Evolutionary conservation across 2,888 invertebrate genomes (phyloP), one percentile per base, ranked within the genome.

Genomic region (Pseudococcus jackbeardsleyi): DNA sequence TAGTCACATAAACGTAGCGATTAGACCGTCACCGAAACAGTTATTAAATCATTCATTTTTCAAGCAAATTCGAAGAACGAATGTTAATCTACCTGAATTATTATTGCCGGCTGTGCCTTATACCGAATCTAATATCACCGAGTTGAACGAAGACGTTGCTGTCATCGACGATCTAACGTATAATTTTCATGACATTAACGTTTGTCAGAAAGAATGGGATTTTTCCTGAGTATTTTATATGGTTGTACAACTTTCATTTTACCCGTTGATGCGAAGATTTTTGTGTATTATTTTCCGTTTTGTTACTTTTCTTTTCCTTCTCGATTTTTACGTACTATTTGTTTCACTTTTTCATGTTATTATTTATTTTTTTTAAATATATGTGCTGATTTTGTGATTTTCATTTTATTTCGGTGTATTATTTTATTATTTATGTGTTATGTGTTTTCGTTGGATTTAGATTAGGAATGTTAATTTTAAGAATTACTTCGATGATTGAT

Each of bases 21-120:
- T 93, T 91, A 93, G 96, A 85, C 96, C 96, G 84, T 93, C 94
- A 8, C 94, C 95, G 3, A 92, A 93, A 0, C 95, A 96, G 90
- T 92, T 97, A 84, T 91, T 96, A 89, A 93, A 92, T 86, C 96
- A 97, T 91, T 92, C 94, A 89, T 95, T 96, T 93, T 95, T 97
- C 91, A 96, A 96, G 91, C 95, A 95, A 91, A 93, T 94, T 90
- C 92, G 93, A 89, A 85, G 89, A 84, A 11, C 82, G 8, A 89
- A 68, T 42, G 79, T 89, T 11, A 88, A 89, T 84, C 79, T 89
- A 50, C 93, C 94, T 0, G 94, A 94, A 86, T 92, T 95, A 89
- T 92, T 96, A 39, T 94, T 94, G 85, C 93, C 95, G 79, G 95
- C 95, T n/a, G 93, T 94, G 89, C 95, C 95, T 4, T 93, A 95